Conservation (phyloP, 2,888 invertebrate genomes). For the Drosophila nr. perissopoda region DNA sequence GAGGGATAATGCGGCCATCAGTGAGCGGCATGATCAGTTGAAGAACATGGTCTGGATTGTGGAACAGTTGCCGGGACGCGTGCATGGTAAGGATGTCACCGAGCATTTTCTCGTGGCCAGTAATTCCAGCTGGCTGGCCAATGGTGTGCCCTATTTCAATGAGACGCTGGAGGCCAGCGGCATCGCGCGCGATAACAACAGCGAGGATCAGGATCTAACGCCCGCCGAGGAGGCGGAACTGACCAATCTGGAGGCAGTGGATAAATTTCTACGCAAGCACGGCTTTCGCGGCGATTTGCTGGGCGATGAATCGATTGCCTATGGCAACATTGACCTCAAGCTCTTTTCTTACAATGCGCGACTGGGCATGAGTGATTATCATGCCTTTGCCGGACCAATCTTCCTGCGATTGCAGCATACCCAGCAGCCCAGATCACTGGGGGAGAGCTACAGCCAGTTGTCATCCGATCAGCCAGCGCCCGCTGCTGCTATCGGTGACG, state of each 20-base stretch:
- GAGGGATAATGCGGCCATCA: constrained; percentile 74
- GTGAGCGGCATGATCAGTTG: constrained; percentile 69
- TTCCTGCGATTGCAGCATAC: constrained; percentile 80
- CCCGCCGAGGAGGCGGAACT: constrained; percentile 75
- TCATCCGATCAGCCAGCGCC: constrained; percentile 36
- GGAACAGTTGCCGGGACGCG: constrained; percentile 91
- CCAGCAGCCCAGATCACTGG: constrained; percentile 32
- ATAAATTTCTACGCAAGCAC: constrained; percentile 78
- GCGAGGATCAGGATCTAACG: constrained; percentile 64
- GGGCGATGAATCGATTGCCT: constrained; percentile 83
- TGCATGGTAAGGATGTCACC: constrained; percentile 87
- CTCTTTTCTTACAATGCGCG: constrained; percentile 83
- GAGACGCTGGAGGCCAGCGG: constrained; percentile 81
- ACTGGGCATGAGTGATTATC: constrained; percentile 82
- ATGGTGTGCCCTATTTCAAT: constrained; percentile 83
- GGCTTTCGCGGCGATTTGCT: constrained; percentile 84
- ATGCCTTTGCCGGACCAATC: constrained; percentile 84
- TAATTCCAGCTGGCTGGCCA: constrained; percentile 88
- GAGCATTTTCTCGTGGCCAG: constrained; percentile 86
- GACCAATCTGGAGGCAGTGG: constrained; percentile 82
- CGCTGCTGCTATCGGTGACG: constrained; percentile 76
- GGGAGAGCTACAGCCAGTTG: constrained; percentile 17
- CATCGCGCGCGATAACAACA: constrained; percentile 73
- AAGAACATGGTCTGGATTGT: constrained; percentile 88
- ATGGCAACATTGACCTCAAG: constrained; percentile 85